Base-by-base conservation (phyloP, 2,888 invertebrate species). In the Entomobrya multifasciata region DNA sequence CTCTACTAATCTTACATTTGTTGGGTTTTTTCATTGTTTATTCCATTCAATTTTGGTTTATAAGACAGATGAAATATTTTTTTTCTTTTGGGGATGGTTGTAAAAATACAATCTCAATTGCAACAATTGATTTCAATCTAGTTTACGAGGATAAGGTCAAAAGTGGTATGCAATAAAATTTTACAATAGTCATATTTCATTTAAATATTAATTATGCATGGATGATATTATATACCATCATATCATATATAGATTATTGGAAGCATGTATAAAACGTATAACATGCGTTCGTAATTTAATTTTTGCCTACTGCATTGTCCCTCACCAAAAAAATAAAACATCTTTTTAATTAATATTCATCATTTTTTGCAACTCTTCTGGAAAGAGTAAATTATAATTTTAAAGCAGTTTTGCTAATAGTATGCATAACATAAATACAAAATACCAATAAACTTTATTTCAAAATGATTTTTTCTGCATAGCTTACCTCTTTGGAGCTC, bases 401-500 rank as follows among this genome's bases (percentile, higher is more conserved):
- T 4, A 8, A 36, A 36, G 36, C 36, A 36, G 36, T 6, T 36
- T n/a, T 49, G 5, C 13, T 49, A 11, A 44, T 11, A 44, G n/a
- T 15, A 49, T n/a, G 36, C 65, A 36, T 13, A 41, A 13, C 17
- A 41, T n/a, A 20, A n/a, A n/a, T n/a, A 44, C 22, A 72, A 11
- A 44, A 17, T n/a, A 20, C n/a, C n/a, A 17, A 6, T 36, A 10
- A 13, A 27, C 44, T 72, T 6, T 10, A 70, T 5, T 13, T 11
- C 8, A 6, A 70, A 70, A 41, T 13, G 6, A 17, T 44, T 5
- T n/a, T n/a, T n/a, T n/a, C n/a, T n/a, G n/a, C n/a, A n/a, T 36
- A 30, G 10, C 76, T 86, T 88, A 91, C 91, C 91, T 91, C 91
- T 88, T 91, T 91, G 82, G 91, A 91, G 86, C 89, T 91, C 90